phyloP scores from a whole-genome alignment of 2,113 vertebrate species.

The Rhinopithecus roxellana region DNA sequence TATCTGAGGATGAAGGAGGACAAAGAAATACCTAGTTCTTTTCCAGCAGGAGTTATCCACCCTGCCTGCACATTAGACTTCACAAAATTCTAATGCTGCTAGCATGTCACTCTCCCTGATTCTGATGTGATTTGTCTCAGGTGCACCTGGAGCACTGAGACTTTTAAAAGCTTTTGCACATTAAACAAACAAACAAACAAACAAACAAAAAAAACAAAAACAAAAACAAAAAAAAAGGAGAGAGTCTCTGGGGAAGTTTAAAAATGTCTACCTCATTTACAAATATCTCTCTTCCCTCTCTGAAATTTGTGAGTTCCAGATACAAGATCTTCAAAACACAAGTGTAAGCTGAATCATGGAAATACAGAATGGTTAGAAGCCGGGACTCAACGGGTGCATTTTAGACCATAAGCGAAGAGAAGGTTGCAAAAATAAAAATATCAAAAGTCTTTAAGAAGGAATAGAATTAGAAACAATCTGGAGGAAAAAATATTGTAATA shows the following conservation, averaged over 20 bases:
- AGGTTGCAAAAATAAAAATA: background rate
- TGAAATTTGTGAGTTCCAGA: background rate
- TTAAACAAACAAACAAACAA: too few species aligned
- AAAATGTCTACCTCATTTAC: background rate
- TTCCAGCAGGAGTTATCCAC: background rate
- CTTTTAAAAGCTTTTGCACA: background rate
- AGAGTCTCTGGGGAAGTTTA: background rate
- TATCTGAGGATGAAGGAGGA: background rate
- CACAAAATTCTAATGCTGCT: background rate
- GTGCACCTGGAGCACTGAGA: background rate
- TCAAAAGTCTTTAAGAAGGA: background rate
- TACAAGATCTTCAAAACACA: background rate
- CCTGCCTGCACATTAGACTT: background rate
- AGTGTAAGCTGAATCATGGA: background rate
- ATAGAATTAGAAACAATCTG: background rate
- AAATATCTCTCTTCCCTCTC: background rate
- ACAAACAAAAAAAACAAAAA: too few species aligned
- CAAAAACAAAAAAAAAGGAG: fast-evolving
- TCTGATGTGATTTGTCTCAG: background rate
- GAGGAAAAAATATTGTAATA: background rate
- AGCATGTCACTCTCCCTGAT: background rate
- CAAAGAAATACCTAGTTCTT: background rate
- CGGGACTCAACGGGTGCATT: background rate
- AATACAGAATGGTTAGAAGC: background rate
- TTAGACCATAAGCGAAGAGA: background rate